Evolutionary conservation across 23 tunicate genomes (phyloP).

Genomic region (Corella eumyota): DNA sequence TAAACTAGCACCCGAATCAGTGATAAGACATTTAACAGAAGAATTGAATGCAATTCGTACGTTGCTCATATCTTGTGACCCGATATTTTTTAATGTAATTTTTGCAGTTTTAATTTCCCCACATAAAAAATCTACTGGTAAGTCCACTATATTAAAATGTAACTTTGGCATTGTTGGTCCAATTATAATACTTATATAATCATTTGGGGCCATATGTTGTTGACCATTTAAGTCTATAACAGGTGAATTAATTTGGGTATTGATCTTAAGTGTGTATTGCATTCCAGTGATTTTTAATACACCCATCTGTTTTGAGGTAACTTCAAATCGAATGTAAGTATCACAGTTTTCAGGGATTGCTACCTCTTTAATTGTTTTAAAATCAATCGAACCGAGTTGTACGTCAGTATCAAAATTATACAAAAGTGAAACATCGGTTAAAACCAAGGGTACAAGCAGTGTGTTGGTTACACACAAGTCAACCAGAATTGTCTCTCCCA

Average conservation of each 20-base stretch:
- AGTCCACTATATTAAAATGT: conserved; percentile 8
- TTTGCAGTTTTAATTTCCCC: conserved; percentile 32
- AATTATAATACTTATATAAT: conserved; percentile 10
- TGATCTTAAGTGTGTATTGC: conserved; percentile 15
- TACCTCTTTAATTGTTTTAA: conserved; percentile 13
- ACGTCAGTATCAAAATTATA: too few relatives aligned
- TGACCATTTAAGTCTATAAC: conserved; percentile 25
- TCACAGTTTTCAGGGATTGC: conserved; percentile 11
- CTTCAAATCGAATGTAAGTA: conserved; percentile 9
- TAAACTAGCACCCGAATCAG: conserved; percentile 5
- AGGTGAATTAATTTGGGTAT: conserved; percentile 10
- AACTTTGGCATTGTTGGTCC: conserved; percentile 50
- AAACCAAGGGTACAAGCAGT: conserved; percentile 16
- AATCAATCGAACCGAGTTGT: conserved; percentile 1
- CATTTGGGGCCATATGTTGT: conserved; percentile 30
- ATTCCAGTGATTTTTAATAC: conserved; percentile 19
- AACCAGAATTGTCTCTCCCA: conserved; percentile 11
- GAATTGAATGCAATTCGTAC: conserved; percentile 40
- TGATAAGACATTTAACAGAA: conserved; percentile 12
- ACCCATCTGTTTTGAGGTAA: conserved; percentile 19
- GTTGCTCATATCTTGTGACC: conserved; percentile 16
- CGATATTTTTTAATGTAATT: conserved; percentile 34
- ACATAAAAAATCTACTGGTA: conserved; percentile 25
- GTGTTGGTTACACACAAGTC: conserved; percentile 31
- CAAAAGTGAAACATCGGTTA: conserved; percentile 9